Evolutionary conservation across 2,113 vertebrate species (phyloP), one percentile per base, ranked within the genome.

Genomic region (Mustela lutreola): DNA sequence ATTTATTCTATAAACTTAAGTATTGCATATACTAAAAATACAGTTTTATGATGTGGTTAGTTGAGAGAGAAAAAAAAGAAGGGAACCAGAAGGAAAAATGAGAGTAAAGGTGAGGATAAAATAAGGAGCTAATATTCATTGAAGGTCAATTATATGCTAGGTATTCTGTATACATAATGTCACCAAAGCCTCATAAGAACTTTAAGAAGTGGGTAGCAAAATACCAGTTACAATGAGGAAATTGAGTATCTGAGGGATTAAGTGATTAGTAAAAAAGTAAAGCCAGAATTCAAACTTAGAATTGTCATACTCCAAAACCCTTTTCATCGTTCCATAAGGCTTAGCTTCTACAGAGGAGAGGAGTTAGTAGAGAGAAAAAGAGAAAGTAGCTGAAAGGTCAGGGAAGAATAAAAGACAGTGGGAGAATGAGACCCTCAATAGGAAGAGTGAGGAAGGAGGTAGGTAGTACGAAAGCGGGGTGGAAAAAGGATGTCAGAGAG

Each of bases 1-100:
- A 91, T 81, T 58, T 76, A 42, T 80, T 81, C 21, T 80, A 62
- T 84, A 48, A 91, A 88, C 45, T n/a, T 87, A 56, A 98, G 76
- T 84, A 86, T 62, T 45, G 22, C 24, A 53, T 31, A 7, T 67
- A 90, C 22, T 92, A 62, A 96, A 92, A 89, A 73, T 33, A 80
- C 3, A 75, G 45, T 75, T 95, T 31, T 78, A 45, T 81, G 33
- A 78, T 63, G 36, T 65, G 21, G 71, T 86, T 80, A 89, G 53
- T 36, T 90, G n/a, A 60, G 83, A 50, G 1, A 18, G 81, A 56
- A 67, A 67, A 87, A 67, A 67, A 67, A 53, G 45, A 53, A 67
- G 36, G 53, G n/a, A 91, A 71, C 36, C 18, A 96, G 28, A 88
- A 22, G 45, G 70, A 80, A 93, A 87, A 26, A 53, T 36, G 39